These are phyloP conservation scores for Busseola fusca DNA, from an alignment of 2,888 invertebrate genomes.

Conservation along the genomic window DNA sequence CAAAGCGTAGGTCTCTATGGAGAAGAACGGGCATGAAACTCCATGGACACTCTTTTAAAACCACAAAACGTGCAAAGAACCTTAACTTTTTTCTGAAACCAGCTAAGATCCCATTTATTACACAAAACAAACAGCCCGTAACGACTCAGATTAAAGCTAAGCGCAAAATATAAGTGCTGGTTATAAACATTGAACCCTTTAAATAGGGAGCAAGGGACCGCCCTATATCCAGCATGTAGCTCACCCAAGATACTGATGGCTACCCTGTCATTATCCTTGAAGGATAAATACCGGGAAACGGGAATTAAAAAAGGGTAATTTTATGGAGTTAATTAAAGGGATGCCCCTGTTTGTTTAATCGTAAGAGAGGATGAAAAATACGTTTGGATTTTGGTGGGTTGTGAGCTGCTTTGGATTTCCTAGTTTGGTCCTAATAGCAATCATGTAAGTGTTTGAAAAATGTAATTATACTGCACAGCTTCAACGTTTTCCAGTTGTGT, in stretches of 20 bases:
- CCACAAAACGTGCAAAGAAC: too few relatives aligned
- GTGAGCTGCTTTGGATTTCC: constrained; percentile 24
- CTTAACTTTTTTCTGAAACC: background rate
- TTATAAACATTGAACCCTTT: constrained; percentile 66
- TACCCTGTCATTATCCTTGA: constrained; percentile 58
- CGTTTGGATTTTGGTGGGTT: constrained; percentile 8
- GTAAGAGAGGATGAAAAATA: constrained; percentile 30
- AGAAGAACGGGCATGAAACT: too few relatives aligned
- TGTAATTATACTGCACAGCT: background rate
- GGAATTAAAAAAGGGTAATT: constrained; percentile 58
- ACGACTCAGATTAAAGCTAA: constrained; percentile 48
- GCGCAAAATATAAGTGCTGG: constrained; percentile 55
- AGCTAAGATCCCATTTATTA: constrained; percentile 1
- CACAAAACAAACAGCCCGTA: constrained; percentile 38
- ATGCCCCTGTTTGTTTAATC: constrained; percentile 49
- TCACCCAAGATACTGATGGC: constrained; percentile 49
- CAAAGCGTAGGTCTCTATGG: too few relatives aligned
- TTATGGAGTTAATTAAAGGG: constrained; percentile 58
- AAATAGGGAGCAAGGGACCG: constrained; percentile 63
- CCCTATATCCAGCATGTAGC: constrained; percentile 47
- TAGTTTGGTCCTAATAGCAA: background rate
- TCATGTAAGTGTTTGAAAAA: too few relatives aligned
- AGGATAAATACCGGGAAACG: constrained; percentile 51
- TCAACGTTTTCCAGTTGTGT: background rate
- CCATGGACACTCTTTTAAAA: too few relatives aligned